Evolutionary conservation across 2,797 vertebrate genomes (phyloP), one percentile per base, ranked within the genome.

Genomic region (Periophthalmus magnuspinnatus): DNA sequence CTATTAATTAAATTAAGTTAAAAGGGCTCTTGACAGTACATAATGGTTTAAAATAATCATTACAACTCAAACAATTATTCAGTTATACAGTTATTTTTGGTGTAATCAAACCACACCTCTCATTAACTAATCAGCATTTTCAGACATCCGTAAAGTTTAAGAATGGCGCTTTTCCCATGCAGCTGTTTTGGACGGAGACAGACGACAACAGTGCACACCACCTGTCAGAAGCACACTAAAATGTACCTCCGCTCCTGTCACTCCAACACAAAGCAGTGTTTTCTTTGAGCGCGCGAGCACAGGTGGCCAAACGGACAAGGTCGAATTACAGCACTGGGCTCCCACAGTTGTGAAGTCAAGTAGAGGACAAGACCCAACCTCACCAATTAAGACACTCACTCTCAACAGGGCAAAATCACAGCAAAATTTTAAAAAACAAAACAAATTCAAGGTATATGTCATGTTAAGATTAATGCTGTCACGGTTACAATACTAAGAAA

Each of bases 201-300:
- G 66, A 69, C 70, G 67, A 58, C 77, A 72, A 79, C 72, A 78
- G 74, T 5, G 75, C 56, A 81, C 88, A 83, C 87, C 93, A 94
- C 93, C 93, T 94, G 93, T 94, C 85, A 70, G 55, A 68, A 11
- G 74, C 69, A 68, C 86, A 67, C 65, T 79, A 57, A 57, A 76
- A 87, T 78, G 78, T 75, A 89, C 83, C 86, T 85, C 69, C 61
- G 86, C 87, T 82, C 91, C 90, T 67, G 83, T 79, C 64, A 89
- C 87, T 89, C 78, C 80, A 81, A 91, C 88, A 94, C 91, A 92
- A 90, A 86, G 84, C 81, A 84, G 82, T 92, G 92, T 92, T 91
- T 88, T 89, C 89, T 79, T 86, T 83, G 71, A 78, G 77, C 79
- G 45, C 63, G 81, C 80, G 73, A 89, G 85, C 93, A 93, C 93